Evolutionary conservation across 2,797 vertebrate genomes (phyloP).

Genomic region (Leuciscus waleckii): DNA sequence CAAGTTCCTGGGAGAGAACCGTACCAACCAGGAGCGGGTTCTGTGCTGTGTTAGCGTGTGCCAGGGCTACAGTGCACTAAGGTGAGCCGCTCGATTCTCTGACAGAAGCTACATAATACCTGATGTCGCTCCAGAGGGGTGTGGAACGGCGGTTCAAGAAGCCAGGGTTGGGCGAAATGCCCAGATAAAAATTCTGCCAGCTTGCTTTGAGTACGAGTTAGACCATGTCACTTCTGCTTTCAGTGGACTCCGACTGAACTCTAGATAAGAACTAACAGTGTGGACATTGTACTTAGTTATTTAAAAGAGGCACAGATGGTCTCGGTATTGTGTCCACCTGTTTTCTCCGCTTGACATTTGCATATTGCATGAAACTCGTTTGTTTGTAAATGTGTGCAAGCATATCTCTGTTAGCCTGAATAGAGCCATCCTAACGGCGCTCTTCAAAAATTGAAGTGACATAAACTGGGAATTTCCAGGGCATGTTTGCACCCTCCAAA

Average conservation of each 20-base stretch:
- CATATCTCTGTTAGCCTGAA: background rate
- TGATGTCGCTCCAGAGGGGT: background rate
- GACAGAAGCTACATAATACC: background rate
- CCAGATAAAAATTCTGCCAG: background rate
- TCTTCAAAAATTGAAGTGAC: background rate
- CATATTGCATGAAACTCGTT: background rate
- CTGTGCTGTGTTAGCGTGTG: slow-evolving; percentile 95
- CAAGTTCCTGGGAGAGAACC: slow-evolving; percentile 95
- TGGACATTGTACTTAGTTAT: background rate
- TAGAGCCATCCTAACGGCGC: background rate
- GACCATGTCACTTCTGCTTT: background rate
- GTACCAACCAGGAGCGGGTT: slow-evolving; percentile 92
- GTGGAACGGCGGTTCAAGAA: background rate
- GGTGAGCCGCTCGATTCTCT: slow-evolving; percentile 76
- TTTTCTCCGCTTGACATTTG: background rate
- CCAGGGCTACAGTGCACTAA: slow-evolving; percentile 96
- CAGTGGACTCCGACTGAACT: background rate
- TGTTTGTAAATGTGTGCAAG: background rate
- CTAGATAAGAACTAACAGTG: background rate
- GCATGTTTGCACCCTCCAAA: background rate
- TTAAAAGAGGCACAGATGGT: slow-evolving; percentile 22
- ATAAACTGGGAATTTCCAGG: background rate
- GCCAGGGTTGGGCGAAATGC: background rate
- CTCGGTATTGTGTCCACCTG: background rate
- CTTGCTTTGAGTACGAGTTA: background rate